A percentile compares a stretch with the other conserved stretches of the same genome.
Evolutionary conservation across 2,888 invertebrate genomes (phyloP).

Genomic region (Scrobipalpa costella): DNA sequence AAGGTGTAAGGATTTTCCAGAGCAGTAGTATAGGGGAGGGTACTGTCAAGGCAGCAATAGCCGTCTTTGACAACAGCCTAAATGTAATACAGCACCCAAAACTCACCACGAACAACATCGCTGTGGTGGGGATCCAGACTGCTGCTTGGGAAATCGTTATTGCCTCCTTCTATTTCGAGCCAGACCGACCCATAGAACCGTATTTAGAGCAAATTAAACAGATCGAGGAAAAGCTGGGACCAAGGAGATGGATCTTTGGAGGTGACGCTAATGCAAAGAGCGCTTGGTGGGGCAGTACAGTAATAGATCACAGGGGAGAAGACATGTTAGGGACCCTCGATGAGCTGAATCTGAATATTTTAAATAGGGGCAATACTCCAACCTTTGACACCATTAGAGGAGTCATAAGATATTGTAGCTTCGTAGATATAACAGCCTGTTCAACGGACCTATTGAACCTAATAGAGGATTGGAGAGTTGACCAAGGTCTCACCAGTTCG

Average conservation of each 20-base stretch:
- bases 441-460: not conserved
- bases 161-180: slow-evolving; percentile 14
- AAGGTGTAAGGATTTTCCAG: slow-evolving; percentile 2
- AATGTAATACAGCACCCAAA: not conserved
- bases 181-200: not conserved
- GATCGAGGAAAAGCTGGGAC: not conserved
- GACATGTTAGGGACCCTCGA: not conserved
- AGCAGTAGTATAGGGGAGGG: not conserved
- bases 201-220: not conserved
- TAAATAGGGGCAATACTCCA: slow-evolving; percentile 2
- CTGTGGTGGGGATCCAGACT: slow-evolving; percentile 16
- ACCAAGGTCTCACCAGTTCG: slow-evolving; percentile 5
- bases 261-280: slow-evolving; percentile 9
- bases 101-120: slow-evolving; percentile 20
- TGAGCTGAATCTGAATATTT: not conserved
- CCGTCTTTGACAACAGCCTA: slow-evolving; percentile 6
- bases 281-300: slow-evolving; percentile 7
- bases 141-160: slow-evolving; percentile 8
- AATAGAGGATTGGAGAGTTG: slow-evolving; percentile 6
- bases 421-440: slow-evolving; percentile 17
- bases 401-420: not conserved
- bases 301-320: not conserved
- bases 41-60: slow-evolving; percentile 11
- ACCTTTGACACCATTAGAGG: slow-evolving; percentile 12
- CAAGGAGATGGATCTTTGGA: not conserved